These are phyloP conservation scores for Yponomeuta sedellus DNA, from an alignment of 2,888 invertebrate species.

Conservation along the genomic window DNA sequence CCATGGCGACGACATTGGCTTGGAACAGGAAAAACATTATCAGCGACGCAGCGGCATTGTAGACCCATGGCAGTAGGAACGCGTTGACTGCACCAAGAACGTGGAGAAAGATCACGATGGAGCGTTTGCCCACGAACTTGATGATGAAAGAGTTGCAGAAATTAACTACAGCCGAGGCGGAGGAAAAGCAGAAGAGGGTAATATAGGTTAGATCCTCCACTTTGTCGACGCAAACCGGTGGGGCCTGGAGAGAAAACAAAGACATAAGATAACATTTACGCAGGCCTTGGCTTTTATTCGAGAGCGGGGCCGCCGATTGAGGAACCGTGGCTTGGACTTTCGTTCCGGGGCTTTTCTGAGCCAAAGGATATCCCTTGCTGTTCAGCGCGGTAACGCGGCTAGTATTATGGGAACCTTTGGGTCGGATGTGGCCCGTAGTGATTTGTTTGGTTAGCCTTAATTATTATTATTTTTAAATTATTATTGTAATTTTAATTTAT, in stretches of 20 bases:
- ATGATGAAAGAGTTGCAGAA: constrained; percentile 15
- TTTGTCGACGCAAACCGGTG: constrained; percentile 11
- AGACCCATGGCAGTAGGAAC: constrained; percentile 66
- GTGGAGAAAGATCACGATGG: constrained; percentile 45
- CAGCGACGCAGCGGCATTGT: constrained; percentile 62
- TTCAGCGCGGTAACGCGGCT: too few relatives aligned
- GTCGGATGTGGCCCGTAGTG: too few relatives aligned
- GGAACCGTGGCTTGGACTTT: too few relatives aligned
- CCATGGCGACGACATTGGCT: constrained; percentile 45
- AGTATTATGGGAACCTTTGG: too few relatives aligned
- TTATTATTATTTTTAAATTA: too few relatives aligned
- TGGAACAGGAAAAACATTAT: constrained; percentile 48
- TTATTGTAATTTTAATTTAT: too few relatives aligned
- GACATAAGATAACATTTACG: too few relatives aligned
- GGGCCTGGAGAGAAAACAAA: constrained; percentile 1
- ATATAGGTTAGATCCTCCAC: constrained; percentile 17
- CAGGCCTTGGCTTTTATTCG: too few relatives aligned
- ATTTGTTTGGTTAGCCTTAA: too few relatives aligned
- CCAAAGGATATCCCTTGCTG: too few relatives aligned
- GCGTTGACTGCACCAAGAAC: constrained; percentile 60
- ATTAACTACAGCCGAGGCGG: constrained; percentile 9
- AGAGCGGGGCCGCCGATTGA: too few relatives aligned
- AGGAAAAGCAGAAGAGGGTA: constrained; percentile 8
- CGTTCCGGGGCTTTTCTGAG: too few relatives aligned
- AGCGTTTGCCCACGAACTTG: constrained; percentile 39